Conservation (phyloP, 2,113 vertebrate genomes). For the Gobiocypris rarus region DNA sequence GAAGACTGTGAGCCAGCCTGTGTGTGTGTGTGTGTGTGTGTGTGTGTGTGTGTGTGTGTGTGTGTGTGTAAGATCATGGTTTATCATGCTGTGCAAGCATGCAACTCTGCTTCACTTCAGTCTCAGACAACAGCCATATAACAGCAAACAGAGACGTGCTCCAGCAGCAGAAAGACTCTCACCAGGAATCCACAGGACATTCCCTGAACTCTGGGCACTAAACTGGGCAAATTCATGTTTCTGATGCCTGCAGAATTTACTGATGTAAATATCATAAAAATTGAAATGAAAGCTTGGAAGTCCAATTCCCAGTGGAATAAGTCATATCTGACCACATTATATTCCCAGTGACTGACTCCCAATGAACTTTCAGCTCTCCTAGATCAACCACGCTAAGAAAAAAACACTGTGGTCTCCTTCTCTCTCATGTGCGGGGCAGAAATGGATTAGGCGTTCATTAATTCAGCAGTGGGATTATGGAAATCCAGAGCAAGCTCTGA, state of each 20-base stretch:
- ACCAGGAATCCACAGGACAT: no score
- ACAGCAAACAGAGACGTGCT: neutral
- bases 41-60: no score
- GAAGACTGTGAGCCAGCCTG: no score
- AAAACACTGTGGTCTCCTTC: constrained; percentile 56
- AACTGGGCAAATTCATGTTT: neutral
- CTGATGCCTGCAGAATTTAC: neutral
- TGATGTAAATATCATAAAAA: neutral
- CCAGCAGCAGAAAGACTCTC: no score
- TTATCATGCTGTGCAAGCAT: neutral
- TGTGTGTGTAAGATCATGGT: neutral
- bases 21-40: no score
- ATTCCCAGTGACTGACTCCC: neutral
- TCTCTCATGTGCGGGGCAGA: constrained; percentile 60
- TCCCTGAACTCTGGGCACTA: neutral
- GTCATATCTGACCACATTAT: neutral
- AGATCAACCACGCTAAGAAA: neutral
- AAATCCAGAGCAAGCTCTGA: constrained; percentile 68
- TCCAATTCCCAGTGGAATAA: neutral
- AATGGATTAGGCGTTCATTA: constrained; percentile 73
- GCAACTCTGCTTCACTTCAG: neutral
- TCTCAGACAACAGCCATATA: neutral
- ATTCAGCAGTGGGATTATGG: constrained; percentile 76
- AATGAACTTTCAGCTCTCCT: neutral
- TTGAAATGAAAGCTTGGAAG: neutral